Evolutionary conservation across 2,797 vertebrate species (phyloP).

Genomic region (Thunnus albacares): DNA sequence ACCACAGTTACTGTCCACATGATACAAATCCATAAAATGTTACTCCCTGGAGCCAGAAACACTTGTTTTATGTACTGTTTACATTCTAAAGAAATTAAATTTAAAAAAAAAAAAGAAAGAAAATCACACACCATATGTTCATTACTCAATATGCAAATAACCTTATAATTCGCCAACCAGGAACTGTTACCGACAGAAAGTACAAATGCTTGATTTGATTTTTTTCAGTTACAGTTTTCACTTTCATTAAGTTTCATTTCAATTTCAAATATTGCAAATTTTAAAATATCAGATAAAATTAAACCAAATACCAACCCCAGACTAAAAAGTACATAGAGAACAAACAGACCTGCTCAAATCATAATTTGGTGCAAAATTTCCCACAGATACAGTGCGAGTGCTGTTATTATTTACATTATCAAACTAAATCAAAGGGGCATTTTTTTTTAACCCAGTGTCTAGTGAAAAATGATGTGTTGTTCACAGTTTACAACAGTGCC

Average conservation of each 20-base stretch:
- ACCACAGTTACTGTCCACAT: neutral
- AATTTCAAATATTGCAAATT: neutral
- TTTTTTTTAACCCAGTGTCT: neutral
- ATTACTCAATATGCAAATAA: constrained; percentile 18
- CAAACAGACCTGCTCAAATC: constrained; percentile 2
- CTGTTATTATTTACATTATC: constrained; percentile 31
- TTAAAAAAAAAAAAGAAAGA: too few species aligned
- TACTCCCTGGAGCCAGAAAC: neutral
- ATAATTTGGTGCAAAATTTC: neutral
- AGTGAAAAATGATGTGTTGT: constrained; percentile 14
- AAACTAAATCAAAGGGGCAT: constrained; percentile 16
- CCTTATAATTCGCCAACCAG: neutral
- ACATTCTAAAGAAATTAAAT: neutral
- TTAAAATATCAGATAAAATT: neutral
- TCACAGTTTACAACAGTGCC: neutral
- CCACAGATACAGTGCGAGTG: neutral
- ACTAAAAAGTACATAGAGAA: neutral
- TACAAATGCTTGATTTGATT: neutral
- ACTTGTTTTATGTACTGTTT: neutral
- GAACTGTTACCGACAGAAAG: neutral
- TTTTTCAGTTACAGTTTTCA: neutral
- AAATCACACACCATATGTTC: neutral
- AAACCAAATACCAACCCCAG: neutral
- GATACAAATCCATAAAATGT: neutral
- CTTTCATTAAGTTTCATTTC: constrained; percentile 1